These are phyloP conservation scores for Asbolus verrucosus DNA, from an alignment of 1,140 invertebrate genomes.

Conservation along the genomic window DNA sequence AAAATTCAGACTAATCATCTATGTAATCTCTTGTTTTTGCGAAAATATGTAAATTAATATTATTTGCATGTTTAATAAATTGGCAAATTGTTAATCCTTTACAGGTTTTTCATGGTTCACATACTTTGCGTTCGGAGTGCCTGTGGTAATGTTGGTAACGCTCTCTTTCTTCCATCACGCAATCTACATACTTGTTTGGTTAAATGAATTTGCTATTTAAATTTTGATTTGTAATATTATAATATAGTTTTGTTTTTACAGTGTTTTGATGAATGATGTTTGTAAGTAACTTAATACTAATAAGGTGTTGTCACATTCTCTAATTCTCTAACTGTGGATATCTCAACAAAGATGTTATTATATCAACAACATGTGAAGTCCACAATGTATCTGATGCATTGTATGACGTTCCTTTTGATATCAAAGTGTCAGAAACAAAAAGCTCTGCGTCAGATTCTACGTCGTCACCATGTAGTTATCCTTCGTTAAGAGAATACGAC, in stretches of 20 bases:
- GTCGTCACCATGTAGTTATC: slow-evolving; percentile 5
- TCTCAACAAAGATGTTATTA: background rate
- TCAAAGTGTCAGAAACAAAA: slow-evolving; percentile 40
- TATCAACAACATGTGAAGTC: slow-evolving; percentile 3
- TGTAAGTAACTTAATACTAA: too few relatives aligned
- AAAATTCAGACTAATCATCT: too few relatives aligned
- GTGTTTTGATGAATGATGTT: too few relatives aligned
- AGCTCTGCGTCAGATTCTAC: slow-evolving; percentile 24
- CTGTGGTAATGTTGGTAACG: background rate
- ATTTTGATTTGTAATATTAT: too few relatives aligned
- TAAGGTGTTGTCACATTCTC: too few relatives aligned
- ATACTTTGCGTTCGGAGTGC: background rate
- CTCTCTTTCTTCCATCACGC: background rate
- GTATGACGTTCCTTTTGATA: slow-evolving; percentile 21
- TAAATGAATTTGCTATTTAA: slow-evolving; percentile 24
- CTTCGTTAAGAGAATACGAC: slow-evolving; percentile 18
- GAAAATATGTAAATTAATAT: too few relatives aligned
- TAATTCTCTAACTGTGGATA: background rate
- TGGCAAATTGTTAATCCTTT: too few relatives aligned
- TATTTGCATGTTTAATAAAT: too few relatives aligned
- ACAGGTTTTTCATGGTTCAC: too few relatives aligned
- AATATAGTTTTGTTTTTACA: too few relatives aligned
- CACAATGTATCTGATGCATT: slow-evolving; percentile 22
- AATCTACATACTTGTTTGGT: background rate
- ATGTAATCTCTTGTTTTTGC: too few relatives aligned